Percentiles rank a stretch among this genome's conserved stretches.
Conservation (phyloP, 2,113 vertebrate genomes). For the Furnarius figulus region DNA sequence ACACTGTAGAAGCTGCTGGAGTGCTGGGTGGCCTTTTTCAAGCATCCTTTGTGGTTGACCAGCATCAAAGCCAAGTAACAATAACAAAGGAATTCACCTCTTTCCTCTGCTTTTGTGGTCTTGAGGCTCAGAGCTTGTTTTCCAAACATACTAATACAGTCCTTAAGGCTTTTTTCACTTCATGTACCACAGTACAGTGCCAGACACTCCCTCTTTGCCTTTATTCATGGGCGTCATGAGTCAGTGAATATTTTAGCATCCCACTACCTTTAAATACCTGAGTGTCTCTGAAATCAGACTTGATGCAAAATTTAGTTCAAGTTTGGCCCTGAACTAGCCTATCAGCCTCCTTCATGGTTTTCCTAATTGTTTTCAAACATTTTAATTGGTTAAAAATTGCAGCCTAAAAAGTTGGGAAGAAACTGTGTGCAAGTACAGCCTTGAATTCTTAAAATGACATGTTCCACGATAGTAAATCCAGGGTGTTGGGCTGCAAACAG, state of each 20-base stretch:
- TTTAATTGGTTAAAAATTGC: not conserved
- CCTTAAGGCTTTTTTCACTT: not conserved
- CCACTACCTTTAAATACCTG: not conserved
- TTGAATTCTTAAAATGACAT: not conserved
- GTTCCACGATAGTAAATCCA: not conserved
- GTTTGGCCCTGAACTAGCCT: not conserved
- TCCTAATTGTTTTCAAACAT: not conserved
- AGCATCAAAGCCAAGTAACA: not conserved
- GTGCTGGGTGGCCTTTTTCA: not conserved
- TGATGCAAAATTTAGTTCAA: not conserved
- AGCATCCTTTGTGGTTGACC: not conserved
- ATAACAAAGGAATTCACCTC: not conserved
- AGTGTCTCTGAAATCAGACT: not conserved
- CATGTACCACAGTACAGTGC: not conserved
- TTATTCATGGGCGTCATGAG: not conserved
- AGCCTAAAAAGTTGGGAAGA: not conserved
- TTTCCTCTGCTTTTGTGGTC: not conserved
- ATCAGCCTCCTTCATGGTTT: not conserved
- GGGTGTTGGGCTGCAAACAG: not conserved
- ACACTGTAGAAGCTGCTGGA: not conserved
- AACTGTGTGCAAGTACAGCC: not conserved
- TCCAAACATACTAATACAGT: not conserved
- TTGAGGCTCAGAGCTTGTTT: not conserved
- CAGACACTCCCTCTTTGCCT: not conserved
- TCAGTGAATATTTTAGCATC: not conserved